Conservation (phyloP, 2,113 vertebrate species). For the Nyctibius bracteatus region DNA sequence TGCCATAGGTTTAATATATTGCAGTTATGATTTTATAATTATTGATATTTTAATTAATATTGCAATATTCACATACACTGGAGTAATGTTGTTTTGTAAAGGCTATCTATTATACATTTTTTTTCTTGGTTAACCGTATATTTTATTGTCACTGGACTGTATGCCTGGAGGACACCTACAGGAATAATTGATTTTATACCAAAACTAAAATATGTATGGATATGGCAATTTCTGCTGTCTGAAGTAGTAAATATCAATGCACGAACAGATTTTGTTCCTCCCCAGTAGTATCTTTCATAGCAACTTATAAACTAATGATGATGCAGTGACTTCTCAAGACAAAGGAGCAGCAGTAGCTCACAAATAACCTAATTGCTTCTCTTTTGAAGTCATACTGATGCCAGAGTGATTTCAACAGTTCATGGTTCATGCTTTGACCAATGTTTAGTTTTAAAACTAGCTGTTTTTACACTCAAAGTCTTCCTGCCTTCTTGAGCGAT, state of each 20-base stretch:
- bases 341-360: background rate
- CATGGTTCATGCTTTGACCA: background rate
- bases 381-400: background rate
- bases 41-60: background rate
- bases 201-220: background rate
- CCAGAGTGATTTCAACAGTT: background rate
- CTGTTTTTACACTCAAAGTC: background rate
- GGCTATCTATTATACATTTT: background rate
- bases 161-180: background rate
- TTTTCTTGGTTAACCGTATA: background rate
- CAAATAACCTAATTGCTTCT: background rate
- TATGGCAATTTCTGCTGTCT: background rate
- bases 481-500: background rate
- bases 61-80: background rate
- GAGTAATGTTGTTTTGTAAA: background rate
- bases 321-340: background rate
- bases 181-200: background rate
- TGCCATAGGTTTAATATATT: background rate
- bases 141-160: background rate
- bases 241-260: background rate
- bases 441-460: background rate
- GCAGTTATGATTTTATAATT: background rate
- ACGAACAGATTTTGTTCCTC: background rate
- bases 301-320: background rate
- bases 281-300: background rate